A percentile compares a stretch with the other conserved stretches of the same genome.
phyloP scores from a whole-genome alignment of 2,888 invertebrate species.

The Erebia aethiops region DNA sequence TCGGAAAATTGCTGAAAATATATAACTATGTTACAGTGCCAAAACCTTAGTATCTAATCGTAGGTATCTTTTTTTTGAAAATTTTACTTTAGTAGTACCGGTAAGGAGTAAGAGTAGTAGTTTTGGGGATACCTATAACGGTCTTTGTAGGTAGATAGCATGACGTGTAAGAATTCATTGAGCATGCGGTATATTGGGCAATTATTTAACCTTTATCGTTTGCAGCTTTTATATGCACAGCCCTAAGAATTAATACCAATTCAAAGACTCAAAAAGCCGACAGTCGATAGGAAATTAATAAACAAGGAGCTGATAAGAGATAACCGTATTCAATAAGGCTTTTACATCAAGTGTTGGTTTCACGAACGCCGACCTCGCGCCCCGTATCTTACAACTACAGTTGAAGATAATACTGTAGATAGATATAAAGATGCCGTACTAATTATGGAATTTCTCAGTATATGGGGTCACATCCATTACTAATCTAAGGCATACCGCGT shows the following conservation, averaged over 20 bases:
- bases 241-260: conserved; percentile 1
- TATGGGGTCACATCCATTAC: conserved; percentile 38
- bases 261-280: conserved; percentile 52
- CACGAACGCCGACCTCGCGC: conserved; percentile 61
- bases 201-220: neutral
- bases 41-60: too few species aligned
- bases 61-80: too few species aligned
- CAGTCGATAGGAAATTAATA: conserved; percentile 67
- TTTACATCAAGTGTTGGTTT: conserved; percentile 60
- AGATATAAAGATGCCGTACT: conserved; percentile 51
- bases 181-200: too few species aligned
- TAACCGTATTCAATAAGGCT: conserved; percentile 70
- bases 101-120: too few species aligned
- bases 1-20: too few species aligned
- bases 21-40: too few species aligned
- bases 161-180: too few species aligned
- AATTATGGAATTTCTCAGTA: conserved; percentile 60
- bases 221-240: neutral
- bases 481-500: conserved; percentile 35
- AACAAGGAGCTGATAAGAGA: conserved; percentile 68
- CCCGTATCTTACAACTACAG: conserved; percentile 40
- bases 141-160: neutral
- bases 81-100: too few species aligned
- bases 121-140: too few species aligned
- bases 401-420: conserved; percentile 51